These are phyloP conservation scores for Rynchops niger DNA, from an alignment of 2,113 vertebrate genomes.

Conservation along the genomic window DNA sequence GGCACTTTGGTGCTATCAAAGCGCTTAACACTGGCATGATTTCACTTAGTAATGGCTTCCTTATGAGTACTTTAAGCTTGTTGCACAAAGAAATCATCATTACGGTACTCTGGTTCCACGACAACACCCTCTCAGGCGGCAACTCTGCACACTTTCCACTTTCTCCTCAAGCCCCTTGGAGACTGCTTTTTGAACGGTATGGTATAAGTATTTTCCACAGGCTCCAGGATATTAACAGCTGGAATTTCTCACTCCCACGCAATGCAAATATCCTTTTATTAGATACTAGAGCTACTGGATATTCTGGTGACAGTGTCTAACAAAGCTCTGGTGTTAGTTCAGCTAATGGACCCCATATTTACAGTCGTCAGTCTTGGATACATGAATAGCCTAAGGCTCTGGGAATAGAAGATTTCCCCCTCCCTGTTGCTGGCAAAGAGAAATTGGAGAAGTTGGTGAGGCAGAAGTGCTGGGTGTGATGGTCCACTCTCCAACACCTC, in stretches of 20 bases:
- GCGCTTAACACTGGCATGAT: neutral
- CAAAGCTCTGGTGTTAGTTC: neutral
- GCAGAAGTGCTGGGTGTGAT: neutral
- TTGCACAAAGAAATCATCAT: neutral
- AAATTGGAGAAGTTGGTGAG: neutral
- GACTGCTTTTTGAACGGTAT: neutral
- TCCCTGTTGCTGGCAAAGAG: neutral
- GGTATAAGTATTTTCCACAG: neutral
- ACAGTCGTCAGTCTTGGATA: neutral
- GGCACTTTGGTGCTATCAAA: neutral
- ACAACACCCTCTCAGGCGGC: neutral
- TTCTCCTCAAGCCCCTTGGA: neutral
- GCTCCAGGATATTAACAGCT: neutral
- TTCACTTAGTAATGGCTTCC: neutral
- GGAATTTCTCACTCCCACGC: neutral
- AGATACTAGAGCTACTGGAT: neutral
- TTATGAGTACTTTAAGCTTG: neutral
- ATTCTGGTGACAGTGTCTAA: neutral
- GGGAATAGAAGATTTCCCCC: neutral
- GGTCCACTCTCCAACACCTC: rapidly evolving
- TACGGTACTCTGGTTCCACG: neutral
- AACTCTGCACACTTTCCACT: neutral
- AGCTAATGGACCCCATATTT: neutral
- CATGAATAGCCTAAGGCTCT: neutral
- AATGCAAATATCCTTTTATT: neutral